Evolutionary conservation across 2,888 invertebrate species (phyloP), one percentile per base, ranked within the genome.

Genomic region (Rhamnusium bicolor): DNA sequence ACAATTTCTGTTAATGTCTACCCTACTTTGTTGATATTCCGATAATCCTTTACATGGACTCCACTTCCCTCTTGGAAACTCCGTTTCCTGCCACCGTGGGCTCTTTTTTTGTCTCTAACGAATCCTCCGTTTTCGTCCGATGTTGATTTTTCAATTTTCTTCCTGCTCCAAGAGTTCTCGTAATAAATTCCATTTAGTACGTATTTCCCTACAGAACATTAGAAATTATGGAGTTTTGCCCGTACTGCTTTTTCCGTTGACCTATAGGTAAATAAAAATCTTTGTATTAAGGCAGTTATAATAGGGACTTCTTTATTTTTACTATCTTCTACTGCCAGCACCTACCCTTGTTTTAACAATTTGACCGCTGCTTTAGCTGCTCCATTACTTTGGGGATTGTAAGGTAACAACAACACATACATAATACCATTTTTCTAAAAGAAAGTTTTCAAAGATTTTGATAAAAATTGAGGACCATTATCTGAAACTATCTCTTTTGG

Each of bases 381-480:
- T 1, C 63, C 63, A 24, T 63, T 63, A n/a, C 63, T 49, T 18
- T 21, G 18, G 1, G 63, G 63, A 27, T 63, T 47, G 14, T 51
- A 63, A 49, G 51, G 49, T 10, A 27, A 27, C 1, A 19, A 46
- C 46, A 49, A 19, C 10, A 63, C 14, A 40, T 67, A 32, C 16
- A 12, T 27, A 16, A 67, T 40, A 2, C 73, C 73, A 56, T 75
- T 75, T 53, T 47, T 46, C 46, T 49, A 63, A 18, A 47, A 21
- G 21, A 62, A 49, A 32, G 8, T 32, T 7, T 32, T 4, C 8
- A 32, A 32, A 8, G 5, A 8, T 32, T 32, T 32, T 32, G 29
- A 32, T 8, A 70, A 70, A 69, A 77, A 72, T 24, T 19, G 71
- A 10, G 60, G 21, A 14, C 74, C 71, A 58, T 74, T 74, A 58